These are phyloP conservation scores for Caenorhabditis wallacei DNA, from an alignment of 2,888 invertebrate genomes.

Conservation along the genomic window DNA sequence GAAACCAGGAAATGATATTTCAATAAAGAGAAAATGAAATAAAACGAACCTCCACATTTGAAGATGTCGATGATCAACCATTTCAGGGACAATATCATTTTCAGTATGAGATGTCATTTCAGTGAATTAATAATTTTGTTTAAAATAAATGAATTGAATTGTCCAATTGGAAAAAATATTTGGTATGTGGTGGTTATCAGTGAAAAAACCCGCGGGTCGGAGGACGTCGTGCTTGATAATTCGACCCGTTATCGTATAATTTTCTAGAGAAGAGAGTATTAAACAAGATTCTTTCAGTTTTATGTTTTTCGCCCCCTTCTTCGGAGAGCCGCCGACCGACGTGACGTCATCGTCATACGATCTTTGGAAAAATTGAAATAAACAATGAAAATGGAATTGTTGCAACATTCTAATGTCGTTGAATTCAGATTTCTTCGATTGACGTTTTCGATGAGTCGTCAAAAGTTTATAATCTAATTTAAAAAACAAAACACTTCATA, in stretches of 20 bases:
- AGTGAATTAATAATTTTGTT: not conserved
- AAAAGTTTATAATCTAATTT: too few species aligned
- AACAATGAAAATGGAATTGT: too few species aligned
- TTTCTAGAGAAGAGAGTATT: conserved; percentile 38
- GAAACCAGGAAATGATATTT: conserved; percentile 4
- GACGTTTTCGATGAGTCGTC: too few species aligned
- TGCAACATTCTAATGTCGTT: too few species aligned
- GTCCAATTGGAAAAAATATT: conserved; percentile 43
- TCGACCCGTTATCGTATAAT: conserved; percentile 43
- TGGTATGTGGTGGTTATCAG: conserved; percentile 57
- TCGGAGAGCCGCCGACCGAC: conserved; percentile 11
- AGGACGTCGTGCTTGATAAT: conserved; percentile 44
- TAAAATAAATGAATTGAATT: not conserved
- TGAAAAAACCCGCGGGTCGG: conserved; percentile 48
- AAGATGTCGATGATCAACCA: conserved; percentile 65
- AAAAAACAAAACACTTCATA: too few species aligned
- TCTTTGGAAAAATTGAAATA: conserved; percentile 39
- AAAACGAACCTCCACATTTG: conserved; percentile 64
- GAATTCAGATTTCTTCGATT: too few species aligned
- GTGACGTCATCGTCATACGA: conserved; percentile 46
- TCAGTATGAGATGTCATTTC: conserved; percentile 54
- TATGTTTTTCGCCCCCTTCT: conserved; percentile 42
- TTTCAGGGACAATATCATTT: conserved; percentile 59
- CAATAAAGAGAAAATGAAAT: not conserved
- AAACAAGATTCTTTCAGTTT: conserved; percentile 45